phyloP scores from a whole-genome alignment of 2,113 vertebrate species.

The Sminthopsis crassicaudata region DNA sequence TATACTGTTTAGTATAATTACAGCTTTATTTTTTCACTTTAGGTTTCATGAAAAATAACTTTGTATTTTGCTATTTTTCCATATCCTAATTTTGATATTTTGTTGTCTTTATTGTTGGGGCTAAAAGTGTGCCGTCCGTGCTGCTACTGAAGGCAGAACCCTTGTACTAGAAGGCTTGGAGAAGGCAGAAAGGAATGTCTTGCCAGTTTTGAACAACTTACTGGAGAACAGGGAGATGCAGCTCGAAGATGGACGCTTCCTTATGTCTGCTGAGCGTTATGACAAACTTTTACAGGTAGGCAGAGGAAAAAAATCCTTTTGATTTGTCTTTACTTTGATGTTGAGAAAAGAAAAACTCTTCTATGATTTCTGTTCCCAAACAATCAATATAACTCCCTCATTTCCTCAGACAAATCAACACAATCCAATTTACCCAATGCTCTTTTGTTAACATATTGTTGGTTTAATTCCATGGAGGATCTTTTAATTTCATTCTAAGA shows the following conservation, averaged over 20 bases:
- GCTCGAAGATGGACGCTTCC: constrained; percentile 97
- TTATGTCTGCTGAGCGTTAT: constrained; percentile 95
- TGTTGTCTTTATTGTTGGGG: constrained; percentile 48
- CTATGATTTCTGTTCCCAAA: background rate
- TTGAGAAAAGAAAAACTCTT: background rate
- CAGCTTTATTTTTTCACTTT: background rate
- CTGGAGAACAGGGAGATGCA: constrained; percentile 99
- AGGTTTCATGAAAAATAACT: background rate
- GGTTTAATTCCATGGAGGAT: background rate
- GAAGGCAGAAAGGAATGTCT: constrained; percentile 95
- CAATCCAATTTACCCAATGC: background rate
- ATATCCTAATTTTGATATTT: background rate
- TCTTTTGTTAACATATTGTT: background rate
- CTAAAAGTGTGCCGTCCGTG: constrained; percentile 94
- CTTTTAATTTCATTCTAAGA: background rate
- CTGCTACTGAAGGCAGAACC: constrained; percentile 93
- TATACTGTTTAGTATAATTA: background rate
- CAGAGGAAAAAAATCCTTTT: background rate
- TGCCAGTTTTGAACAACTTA: constrained; percentile 97
- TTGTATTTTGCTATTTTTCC: background rate
- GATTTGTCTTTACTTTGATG: background rate
- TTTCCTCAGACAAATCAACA: background rate
- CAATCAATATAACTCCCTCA: background rate
- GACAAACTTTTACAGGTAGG: constrained; percentile 95
- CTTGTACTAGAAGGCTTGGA: constrained; percentile 96